phyloP scores from a whole-genome alignment of 1,140 invertebrate species.

The Hylyphantes graminicola region DNA sequence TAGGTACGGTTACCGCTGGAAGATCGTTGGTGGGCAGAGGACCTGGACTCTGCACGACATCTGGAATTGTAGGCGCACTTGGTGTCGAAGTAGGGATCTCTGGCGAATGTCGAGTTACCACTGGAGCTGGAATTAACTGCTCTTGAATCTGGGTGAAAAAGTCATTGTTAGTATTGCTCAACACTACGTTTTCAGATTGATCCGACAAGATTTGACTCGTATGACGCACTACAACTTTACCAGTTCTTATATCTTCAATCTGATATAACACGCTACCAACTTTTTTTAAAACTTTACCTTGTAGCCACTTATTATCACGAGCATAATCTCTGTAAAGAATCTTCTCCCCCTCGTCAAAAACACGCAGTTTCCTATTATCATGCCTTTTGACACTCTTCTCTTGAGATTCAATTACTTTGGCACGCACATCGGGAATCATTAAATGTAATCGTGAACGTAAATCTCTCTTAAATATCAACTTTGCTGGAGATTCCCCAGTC shows the following conservation, averaged over 20 bases:
- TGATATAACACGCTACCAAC: not conserved
- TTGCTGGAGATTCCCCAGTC: not conserved
- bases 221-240: conserved; percentile 8
- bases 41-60: conserved; percentile 1
- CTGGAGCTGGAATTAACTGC: not conserved
- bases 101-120: not conserved
- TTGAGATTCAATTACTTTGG: conserved; percentile 3
- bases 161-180: not conserved
- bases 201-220: conserved; percentile 1
- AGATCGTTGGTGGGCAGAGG: not conserved
- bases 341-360: not conserved
- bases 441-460: conserved; percentile 1
- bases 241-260: not conserved
- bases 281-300: not conserved
- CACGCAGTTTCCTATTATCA: conserved; percentile 1
- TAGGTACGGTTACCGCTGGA: not conserved
- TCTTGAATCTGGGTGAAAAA: not conserved
- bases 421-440: not conserved
- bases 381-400: not conserved
- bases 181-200: not conserved
- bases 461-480: not conserved
- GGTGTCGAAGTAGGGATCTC: not conserved
- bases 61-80: not conserved
- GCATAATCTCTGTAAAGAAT: not conserved
- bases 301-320: conserved; percentile 3